Evolutionary conservation across 2,113 vertebrate species (phyloP).

Genomic region (Seriola quinqueradiata): DNA sequence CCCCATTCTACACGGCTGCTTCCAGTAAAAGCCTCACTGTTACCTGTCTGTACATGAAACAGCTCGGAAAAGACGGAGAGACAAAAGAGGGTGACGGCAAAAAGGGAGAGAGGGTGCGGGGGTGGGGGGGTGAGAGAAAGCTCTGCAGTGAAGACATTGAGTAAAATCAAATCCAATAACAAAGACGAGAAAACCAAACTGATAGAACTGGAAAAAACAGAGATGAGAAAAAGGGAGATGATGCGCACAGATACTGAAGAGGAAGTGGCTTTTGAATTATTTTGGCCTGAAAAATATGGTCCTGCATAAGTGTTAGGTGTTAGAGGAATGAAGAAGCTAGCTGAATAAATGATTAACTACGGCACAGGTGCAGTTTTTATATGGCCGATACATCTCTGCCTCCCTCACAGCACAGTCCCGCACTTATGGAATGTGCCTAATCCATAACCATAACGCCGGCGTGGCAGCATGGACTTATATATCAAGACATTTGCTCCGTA

Average conservation of each 20-base stretch:
- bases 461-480: constrained; percentile 66
- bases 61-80: constrained; percentile 39
- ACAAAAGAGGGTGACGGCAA: constrained; percentile 48
- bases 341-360: constrained; percentile 82
- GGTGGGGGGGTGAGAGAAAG: neutral
- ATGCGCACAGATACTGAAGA: constrained; percentile 18
- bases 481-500: constrained; percentile 68
- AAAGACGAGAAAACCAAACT: constrained; percentile 33
- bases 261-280: constrained; percentile 53
- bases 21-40: constrained; percentile 67
- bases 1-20: constrained; percentile 59
- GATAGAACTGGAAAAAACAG: neutral
- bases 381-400: constrained; percentile 78
- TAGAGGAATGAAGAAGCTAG: constrained; percentile 71
- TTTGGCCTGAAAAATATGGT: constrained; percentile 54
- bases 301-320: constrained; percentile 51
- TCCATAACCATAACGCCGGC: constrained; percentile 80
- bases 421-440: constrained; percentile 76
- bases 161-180: constrained; percentile 50
- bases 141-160: neutral
- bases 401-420: constrained; percentile 64
- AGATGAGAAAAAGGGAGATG: constrained; percentile 25
- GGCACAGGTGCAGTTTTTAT: constrained; percentile 76
- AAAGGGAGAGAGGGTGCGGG: neutral
- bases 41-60: constrained; percentile 65